These are phyloP conservation scores for Tanaodytes sp. DNA, from an alignment of 2,888 invertebrate genomes.

Conservation along the genomic window DNA sequence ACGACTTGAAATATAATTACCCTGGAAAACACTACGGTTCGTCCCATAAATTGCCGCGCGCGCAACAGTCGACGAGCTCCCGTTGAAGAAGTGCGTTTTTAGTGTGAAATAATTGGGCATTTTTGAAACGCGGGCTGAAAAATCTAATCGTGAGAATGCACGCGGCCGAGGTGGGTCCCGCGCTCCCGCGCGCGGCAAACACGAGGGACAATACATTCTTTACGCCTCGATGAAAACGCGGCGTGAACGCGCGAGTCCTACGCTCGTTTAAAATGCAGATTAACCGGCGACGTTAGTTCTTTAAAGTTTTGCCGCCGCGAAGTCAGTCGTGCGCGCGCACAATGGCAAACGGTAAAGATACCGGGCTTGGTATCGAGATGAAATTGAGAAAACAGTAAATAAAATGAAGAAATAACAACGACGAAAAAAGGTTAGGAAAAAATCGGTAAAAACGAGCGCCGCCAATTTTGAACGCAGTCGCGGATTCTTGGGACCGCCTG, in stretches of 20 bases:
- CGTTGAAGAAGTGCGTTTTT: conserved; percentile 25
- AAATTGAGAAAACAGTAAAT: too few species aligned
- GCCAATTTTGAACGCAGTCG: conserved; percentile 22
- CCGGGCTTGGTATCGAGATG: too few species aligned
- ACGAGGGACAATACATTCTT: conserved; percentile 42
- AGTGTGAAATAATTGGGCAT: conserved; percentile 41
- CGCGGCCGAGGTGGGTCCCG: conserved; percentile 35
- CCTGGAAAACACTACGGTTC: too few species aligned
- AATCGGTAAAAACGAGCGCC: conserved; percentile 26
- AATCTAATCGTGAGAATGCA: conserved; percentile 45
- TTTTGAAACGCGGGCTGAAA: conserved; percentile 22
- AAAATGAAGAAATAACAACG: too few species aligned
- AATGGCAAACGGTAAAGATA: conserved; percentile 48
- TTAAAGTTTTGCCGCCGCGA: conserved; percentile 54
- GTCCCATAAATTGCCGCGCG: too few species aligned
- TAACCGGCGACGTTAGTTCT: conserved; percentile 60
- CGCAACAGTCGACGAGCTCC: background rate
- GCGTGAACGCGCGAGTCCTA: conserved; percentile 38
- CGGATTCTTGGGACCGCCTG: conserved; percentile 3
- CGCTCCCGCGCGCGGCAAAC: conserved; percentile 2
- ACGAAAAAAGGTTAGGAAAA: background rate
- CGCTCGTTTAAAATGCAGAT: conserved; percentile 68
- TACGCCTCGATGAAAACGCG: conserved; percentile 49
- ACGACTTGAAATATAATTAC: too few species aligned
- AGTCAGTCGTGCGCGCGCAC: conserved; percentile 35